Conservation (phyloP, 2,113 vertebrate species). For the Lophotis ruficrista region DNA sequence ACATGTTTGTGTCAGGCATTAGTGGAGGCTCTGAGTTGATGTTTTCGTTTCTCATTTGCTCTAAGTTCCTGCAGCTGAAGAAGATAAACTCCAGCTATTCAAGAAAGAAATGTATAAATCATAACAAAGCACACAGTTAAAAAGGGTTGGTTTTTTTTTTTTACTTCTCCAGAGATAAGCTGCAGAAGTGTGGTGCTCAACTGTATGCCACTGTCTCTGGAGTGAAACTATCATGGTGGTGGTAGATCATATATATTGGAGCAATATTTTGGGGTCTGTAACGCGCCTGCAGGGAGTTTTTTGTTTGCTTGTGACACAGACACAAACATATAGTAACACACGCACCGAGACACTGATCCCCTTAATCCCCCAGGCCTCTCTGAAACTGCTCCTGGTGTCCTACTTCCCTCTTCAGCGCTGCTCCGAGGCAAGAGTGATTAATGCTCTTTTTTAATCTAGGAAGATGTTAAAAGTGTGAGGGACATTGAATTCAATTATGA, state of each 20-base stretch:
- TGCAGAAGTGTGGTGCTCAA: fast-evolving
- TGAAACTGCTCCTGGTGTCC: not conserved
- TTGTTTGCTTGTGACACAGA: not conserved
- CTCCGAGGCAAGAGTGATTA: conserved; percentile 7
- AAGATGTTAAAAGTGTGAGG: conserved; percentile 52
- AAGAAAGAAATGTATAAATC: conserved; percentile 17
- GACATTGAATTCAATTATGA: conserved; percentile 60
- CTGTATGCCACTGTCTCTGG: not conserved
- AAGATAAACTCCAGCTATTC: conserved; percentile 32
- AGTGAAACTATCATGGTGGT: not conserved
- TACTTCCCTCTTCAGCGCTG: not conserved
- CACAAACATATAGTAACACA: not conserved
- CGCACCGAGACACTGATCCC: fast-evolving
- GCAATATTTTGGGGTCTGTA: not conserved
- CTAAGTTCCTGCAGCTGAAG: conserved; percentile 41
- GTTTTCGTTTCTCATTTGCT: conserved; percentile 69
- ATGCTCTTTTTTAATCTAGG: conserved; percentile 41
- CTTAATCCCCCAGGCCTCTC: not conserved
- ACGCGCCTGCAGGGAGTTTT: not conserved
- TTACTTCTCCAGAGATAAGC: not conserved
- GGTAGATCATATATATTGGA: not conserved
- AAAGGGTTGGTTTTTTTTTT: not conserved
- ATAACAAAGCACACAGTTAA: conserved; percentile 29
- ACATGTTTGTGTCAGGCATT: conserved; percentile 75
- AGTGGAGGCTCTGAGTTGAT: conserved; percentile 61